These are phyloP conservation scores for Drosophila nigromelanica DNA, from an alignment of 1,140 invertebrate genomes.

Conservation along the genomic window DNA sequence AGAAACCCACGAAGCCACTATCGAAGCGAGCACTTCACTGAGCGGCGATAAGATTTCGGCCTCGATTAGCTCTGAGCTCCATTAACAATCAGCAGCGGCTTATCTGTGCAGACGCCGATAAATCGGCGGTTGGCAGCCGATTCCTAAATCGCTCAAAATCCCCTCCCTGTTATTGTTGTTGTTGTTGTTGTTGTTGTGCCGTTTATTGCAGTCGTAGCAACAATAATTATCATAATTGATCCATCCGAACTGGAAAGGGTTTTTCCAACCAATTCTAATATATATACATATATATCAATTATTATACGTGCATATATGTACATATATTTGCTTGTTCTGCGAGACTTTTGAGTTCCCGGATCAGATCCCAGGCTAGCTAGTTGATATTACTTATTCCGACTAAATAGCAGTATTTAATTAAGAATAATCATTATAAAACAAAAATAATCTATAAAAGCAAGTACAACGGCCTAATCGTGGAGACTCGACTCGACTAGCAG, in stretches of 20 bases:
- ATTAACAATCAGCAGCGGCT: slow-evolving; percentile 9
- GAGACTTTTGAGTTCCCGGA: too few species aligned
- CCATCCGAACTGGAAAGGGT: not conserved
- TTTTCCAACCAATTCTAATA: not conserved
- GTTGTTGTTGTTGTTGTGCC: not conserved
- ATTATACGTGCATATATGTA: too few species aligned
- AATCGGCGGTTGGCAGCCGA: slow-evolving; percentile 12
- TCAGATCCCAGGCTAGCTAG: too few species aligned
- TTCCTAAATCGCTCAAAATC: slow-evolving; percentile 25
- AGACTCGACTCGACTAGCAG: too few species aligned
- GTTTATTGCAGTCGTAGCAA: slow-evolving; percentile 16
- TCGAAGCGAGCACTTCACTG: not conserved
- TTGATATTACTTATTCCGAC: too few species aligned
- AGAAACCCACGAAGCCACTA: not conserved
- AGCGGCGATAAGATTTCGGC: slow-evolving; percentile 47
- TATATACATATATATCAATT: too few species aligned
- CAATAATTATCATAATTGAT: slow-evolving; percentile 15
- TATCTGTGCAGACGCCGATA: slow-evolving; percentile 12
- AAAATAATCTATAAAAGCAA: too few species aligned
- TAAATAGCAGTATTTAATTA: too few species aligned
- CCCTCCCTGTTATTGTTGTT: not conserved
- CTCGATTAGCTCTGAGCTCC: slow-evolving; percentile 39
- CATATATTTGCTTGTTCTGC: too few species aligned
- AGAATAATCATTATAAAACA: too few species aligned
- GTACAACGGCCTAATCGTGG: too few species aligned